Base-by-base conservation (phyloP, 2,113 vertebrate species). In the Microtus pennsylvanicus region DNA sequence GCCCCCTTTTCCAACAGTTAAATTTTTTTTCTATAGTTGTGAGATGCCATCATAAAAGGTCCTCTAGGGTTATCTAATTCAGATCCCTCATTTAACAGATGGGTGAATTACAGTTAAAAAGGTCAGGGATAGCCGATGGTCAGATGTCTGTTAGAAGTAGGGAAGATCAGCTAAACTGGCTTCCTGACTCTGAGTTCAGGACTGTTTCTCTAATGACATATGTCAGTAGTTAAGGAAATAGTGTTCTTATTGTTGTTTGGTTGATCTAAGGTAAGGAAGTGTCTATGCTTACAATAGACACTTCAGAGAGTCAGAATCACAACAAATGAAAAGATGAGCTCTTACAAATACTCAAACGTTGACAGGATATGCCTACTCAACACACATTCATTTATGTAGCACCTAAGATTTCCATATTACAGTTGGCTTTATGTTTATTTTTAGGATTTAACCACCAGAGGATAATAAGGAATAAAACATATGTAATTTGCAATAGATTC, bases 401-500 rank as follows among this genome's bases (percentile, higher is more conserved):
- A 63, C 83, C 61, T 26, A 0, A 33, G 30, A 45, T 78, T 96
- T 94, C 28, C 52, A 72, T 19, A 82, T 47, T 42, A 76, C 35
- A 86, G 78, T 95, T 80, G 87, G 11, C 52, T 74, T 76, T 47
- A 45, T 81, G 67, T 93, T 94, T 89, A 85, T 72, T 96, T 92
- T 45, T 86, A 91, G 30, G 22, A 90, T 76, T 82, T 90, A 74
- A 72, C 76, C 38, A 82, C 82, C 87, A 94, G 90, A 94, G 55
- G 76, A 45, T 93, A 96, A 92, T 86, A 91, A 74, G n/a, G 55
- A 95, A 92, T 95, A 89, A 63, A 70, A 88, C 65, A 81, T 93
- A 50, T 52, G 22, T 75, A 90, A 97, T 96, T 96, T 94, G 35
- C 24, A 91, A 45, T 69, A 88, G n/a, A 96, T 95, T 97, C 52